These are phyloP conservation scores for Augiades crinisus DNA, from an alignment of 2,888 invertebrate genomes.

Conservation along the genomic window DNA sequence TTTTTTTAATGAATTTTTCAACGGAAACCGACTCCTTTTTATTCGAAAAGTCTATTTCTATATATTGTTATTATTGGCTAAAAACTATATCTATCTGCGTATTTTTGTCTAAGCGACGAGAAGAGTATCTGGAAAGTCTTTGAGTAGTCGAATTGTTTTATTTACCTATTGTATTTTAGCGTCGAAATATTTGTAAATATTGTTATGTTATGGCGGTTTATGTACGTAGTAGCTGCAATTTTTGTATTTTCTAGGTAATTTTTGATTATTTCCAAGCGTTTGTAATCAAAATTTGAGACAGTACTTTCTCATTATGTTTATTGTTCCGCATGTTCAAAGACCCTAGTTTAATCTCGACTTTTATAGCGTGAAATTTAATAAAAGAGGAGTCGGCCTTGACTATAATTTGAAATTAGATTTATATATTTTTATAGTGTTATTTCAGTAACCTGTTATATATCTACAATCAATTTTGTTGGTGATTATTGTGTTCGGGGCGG, in stretches of 20 bases:
- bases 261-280: constrained; percentile 19
- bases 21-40: constrained; percentile 39
- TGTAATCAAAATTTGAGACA: constrained; percentile 9
- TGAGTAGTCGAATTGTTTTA: constrained; percentile 3
- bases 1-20: constrained; percentile 58
- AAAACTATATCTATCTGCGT: constrained; percentile 4
- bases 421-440: constrained; percentile 80
- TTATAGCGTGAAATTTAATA: constrained; percentile 20
- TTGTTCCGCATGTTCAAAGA: constrained; percentile 25
- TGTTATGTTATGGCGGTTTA: constrained; percentile 7
- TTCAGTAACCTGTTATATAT: constrained; percentile 64
- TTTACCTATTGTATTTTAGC: constrained; percentile 20
- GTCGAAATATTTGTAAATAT: constrained; percentile 19
- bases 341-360: constrained; percentile 34
- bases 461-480: constrained; percentile 71
- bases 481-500: constrained; percentile 7
- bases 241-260: constrained; percentile 16
- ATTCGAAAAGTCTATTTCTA: constrained; percentile 19
- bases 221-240: too few species aligned
- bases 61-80: constrained; percentile 25
- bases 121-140: too few species aligned
- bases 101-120: constrained; percentile 18
- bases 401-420: constrained; percentile 72
- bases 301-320: constrained; percentile 13
- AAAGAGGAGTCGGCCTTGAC: constrained; percentile 46